Percentiles rank a stretch among this genome's conserved stretches.
Conservation (phyloP, 2,797 vertebrate species). For the Falco berigora region DNA sequence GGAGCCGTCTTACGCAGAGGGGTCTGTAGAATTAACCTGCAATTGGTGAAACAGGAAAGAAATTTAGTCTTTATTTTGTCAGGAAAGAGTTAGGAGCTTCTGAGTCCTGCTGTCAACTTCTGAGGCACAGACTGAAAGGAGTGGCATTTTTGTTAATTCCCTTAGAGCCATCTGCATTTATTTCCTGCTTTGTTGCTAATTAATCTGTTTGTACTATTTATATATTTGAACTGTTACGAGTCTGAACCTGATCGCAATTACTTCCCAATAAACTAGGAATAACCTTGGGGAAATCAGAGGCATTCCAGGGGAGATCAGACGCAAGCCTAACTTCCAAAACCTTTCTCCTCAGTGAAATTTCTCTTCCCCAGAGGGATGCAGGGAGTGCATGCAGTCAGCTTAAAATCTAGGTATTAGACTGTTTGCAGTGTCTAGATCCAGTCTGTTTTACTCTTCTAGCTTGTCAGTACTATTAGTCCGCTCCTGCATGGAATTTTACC, state of each 20-base stretch:
- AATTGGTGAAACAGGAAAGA: background rate
- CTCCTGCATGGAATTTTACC: background rate
- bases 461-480: background rate
- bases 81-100: background rate
- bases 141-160: background rate
- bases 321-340: background rate
- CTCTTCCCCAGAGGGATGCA: background rate
- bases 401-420: background rate
- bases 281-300: background rate
- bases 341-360: background rate
- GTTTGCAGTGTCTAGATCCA: background rate
- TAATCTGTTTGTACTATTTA: background rate
- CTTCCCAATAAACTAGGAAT: background rate
- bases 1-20: background rate
- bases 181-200: constrained; percentile 8
- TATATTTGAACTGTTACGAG: background rate
- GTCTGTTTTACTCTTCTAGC: background rate
- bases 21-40: background rate
- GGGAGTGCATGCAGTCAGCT: background rate
- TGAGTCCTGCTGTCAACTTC: background rate
- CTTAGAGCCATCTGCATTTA: background rate
- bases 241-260: background rate
- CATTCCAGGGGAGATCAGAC: background rate
- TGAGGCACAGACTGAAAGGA: background rate
- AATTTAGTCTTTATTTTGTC: background rate